Conservation (phyloP, 2,888 invertebrate species). For the Thymelicus lineola region DNA sequence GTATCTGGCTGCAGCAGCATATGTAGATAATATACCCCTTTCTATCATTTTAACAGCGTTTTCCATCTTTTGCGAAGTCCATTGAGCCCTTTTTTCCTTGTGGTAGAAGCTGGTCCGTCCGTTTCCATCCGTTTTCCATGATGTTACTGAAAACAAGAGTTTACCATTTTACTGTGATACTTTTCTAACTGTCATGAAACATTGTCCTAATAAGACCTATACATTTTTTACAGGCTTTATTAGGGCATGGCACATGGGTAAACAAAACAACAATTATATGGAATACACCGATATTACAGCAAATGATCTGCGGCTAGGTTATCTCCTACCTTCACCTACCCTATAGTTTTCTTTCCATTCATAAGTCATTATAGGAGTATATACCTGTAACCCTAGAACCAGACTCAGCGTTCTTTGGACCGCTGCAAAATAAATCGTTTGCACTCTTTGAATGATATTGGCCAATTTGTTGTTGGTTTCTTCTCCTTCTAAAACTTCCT, state of each 20-base stretch:
- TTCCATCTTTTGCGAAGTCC: conserved; percentile 8
- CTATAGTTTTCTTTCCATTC: no score
- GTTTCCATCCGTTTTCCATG: conserved; percentile 41
- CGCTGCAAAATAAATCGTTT: no score
- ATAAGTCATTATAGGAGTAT: no score
- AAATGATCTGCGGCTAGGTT: no score
- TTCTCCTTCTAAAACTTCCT: no score
- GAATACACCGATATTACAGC: conserved; percentile 25
- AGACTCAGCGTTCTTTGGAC: no score
- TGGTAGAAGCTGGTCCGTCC: conserved; percentile 40
- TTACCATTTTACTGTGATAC: conserved; percentile 40
- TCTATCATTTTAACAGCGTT: conserved; percentile 30
- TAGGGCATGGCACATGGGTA: conserved; percentile 36
- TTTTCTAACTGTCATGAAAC: conserved; percentile 37
- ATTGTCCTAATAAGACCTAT: conserved; percentile 38
- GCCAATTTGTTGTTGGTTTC: no score
- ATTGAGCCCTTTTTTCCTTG: conserved; percentile 24
- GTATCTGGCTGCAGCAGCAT: conserved; percentile 42
- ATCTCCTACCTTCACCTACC: no score
- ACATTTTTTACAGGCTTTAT: conserved; percentile 33
- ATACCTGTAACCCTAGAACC: no score
- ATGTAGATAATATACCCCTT: conserved; percentile 35
- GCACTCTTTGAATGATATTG: no score
- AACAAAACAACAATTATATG: conserved; percentile 35
- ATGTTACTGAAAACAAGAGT: conserved; percentile 43